These are phyloP conservation scores for Scaptomyza cyrtandrae DNA, from an alignment of 2,888 invertebrate genomes.

Conservation along the genomic window DNA sequence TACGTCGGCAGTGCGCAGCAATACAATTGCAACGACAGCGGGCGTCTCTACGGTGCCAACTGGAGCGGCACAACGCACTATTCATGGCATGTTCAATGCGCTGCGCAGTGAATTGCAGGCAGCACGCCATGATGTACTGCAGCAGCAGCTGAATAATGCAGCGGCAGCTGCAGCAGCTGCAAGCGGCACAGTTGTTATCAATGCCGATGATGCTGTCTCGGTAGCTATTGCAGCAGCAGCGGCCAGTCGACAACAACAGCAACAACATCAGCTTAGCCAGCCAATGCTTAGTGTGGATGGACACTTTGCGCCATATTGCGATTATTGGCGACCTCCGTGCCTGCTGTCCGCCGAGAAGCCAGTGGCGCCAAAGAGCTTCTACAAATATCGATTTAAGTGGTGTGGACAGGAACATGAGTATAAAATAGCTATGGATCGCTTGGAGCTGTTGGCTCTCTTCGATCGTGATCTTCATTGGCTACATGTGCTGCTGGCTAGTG, in stretches of 20 bases:
- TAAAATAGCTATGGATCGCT: constrained; percentile 95
- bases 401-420: constrained; percentile 82
- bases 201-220: constrained; percentile 29
- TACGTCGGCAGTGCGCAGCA: background rate
- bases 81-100: constrained; percentile 80
- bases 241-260: constrained; percentile 19
- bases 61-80: constrained; percentile 63
- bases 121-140: constrained; percentile 57
- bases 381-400: constrained; percentile 83
- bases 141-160: constrained; percentile 60
- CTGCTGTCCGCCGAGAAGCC: constrained; percentile 82
- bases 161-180: constrained; percentile 3
- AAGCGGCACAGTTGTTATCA: constrained; percentile 15
- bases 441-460: constrained; percentile 95
- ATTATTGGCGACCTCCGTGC: constrained; percentile 83
- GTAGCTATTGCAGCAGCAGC: constrained; percentile 34
- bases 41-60: background rate
- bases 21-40: background rate
- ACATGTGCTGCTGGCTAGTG: constrained; percentile 90
- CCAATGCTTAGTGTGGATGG: constrained; percentile 82
- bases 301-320: constrained; percentile 82
- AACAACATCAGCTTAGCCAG: constrained; percentile 57
- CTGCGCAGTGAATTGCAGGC: constrained; percentile 74
- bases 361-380: constrained; percentile 82
- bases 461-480: constrained; percentile 94